These are phyloP conservation scores for Boulengeromyrus knoepffleri DNA, from an alignment of 2,113 vertebrate species.

Conservation along the genomic window DNA sequence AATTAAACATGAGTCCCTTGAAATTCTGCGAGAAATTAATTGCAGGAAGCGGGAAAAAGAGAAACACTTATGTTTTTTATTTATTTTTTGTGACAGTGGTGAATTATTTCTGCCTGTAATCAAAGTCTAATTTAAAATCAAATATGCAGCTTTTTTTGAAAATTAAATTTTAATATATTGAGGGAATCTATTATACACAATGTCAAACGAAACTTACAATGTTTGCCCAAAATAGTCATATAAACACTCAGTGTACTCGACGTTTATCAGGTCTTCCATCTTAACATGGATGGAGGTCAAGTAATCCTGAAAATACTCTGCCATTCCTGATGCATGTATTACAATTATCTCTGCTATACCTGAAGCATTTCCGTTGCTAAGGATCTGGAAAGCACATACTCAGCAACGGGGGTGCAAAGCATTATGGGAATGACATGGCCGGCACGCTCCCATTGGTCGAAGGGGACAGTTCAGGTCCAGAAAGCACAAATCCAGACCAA, in stretches of 20 bases:
- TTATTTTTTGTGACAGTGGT: slow-evolving; percentile 31
- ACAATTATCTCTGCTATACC: slow-evolving; percentile 52
- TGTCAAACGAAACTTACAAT: slow-evolving; percentile 32
- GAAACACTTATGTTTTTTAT: slow-evolving; percentile 42
- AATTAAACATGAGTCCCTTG: slow-evolving; percentile 51
- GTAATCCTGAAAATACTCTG: slow-evolving; percentile 32
- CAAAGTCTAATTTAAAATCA: slow-evolving; percentile 51
- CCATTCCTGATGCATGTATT: slow-evolving; percentile 34
- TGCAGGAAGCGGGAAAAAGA: slow-evolving; percentile 40
- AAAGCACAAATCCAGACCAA: not conserved
- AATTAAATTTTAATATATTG: slow-evolving; percentile 34
- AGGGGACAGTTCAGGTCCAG: not conserved
- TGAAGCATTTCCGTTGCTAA: slow-evolving; percentile 19
- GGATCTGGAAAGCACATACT: slow-evolving; percentile 26
- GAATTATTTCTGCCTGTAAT: slow-evolving; percentile 40
- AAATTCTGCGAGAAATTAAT: slow-evolving; percentile 56
- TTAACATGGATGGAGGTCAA: slow-evolving; percentile 40
- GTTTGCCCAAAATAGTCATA: slow-evolving; percentile 29
- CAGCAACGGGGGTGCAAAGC: slow-evolving; percentile 44
- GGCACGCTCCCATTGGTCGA: not conserved
- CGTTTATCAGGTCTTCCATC: not conserved
- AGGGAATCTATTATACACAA: slow-evolving; percentile 43
- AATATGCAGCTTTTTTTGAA: slow-evolving; percentile 39
- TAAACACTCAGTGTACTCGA: not conserved
- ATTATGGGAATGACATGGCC: slow-evolving; percentile 20